Conservation (phyloP, 1,140 invertebrate genomes). For the Temnothorax nylanderi region DNA sequence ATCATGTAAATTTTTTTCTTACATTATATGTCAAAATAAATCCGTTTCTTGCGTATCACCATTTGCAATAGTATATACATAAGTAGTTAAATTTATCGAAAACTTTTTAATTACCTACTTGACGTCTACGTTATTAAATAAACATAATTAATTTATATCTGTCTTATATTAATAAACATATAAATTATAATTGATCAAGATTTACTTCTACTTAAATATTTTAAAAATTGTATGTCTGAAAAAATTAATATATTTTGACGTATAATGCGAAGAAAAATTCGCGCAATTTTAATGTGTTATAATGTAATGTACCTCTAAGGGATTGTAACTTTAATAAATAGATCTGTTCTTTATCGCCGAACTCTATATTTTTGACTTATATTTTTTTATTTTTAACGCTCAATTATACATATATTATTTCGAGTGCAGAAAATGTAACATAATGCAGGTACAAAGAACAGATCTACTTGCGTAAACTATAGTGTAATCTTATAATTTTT, state of each 20-base stretch:
- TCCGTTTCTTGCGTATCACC: not conserved
- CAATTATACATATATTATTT: not conserved
- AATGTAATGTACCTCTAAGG: not conserved
- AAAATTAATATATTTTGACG: not conserved
- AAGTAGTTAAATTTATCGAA: not conserved
- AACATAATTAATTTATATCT: not conserved
- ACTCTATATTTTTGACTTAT: not conserved
- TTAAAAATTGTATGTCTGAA: not conserved
- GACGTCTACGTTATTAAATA: not conserved
- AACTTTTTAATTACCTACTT: not conserved
- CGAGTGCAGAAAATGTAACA: not conserved
- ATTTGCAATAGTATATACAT: not conserved
- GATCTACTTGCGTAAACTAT: constrained; percentile 24
- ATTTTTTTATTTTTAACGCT: not conserved
- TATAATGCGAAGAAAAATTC: not conserved
- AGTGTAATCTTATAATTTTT: not conserved
- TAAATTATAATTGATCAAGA: not conserved
- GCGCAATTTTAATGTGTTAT: not conserved
- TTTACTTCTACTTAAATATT: not conserved
- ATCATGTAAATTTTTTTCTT: not conserved
- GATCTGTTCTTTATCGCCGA: not conserved
- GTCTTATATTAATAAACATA: not conserved
- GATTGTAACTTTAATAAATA: not conserved
- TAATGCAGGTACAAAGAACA: not conserved
- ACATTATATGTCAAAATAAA: not conserved